Base-by-base conservation (phyloP, 2,113 vertebrate genomes). In the Tyto alba region DNA sequence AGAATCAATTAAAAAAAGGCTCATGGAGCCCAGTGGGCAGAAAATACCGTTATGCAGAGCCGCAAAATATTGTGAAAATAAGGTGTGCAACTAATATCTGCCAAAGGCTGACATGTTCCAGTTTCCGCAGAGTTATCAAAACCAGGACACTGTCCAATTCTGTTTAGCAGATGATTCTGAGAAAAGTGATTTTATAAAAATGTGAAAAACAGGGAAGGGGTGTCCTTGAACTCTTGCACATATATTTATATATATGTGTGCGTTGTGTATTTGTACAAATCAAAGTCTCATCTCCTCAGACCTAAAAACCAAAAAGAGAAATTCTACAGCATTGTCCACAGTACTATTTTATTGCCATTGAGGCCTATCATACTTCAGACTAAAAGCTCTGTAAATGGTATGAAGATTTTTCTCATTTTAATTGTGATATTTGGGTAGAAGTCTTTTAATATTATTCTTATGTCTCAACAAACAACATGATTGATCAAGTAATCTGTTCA, bases 171-270 rank as follows among this genome's bases (percentile, higher is more conserved):
- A 36, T 2, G 5, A 26, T 78, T 87, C 88, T 50, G 29, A 85
- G 60, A 78, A 81, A 77, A 82, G 25, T 22, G 19, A 25, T 62
- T 82, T 68, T 15, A 19, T 29, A 40, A 80, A 88, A 53, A 53
- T 50, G 27, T 10, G 23, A 34, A n/a, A 66, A 91, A 36, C 32
- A 57, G 15, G 13, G 52, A 40, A 88, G 19, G 23, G 8, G 29
- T 63, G 34, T 21, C 18, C 50, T 68, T 29, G 36, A 82, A 50
- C 18, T 25, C 66, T 32, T 56, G 16, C 36, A 67, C 0, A 0
- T 14, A 10, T 6, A 30, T 52, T 69, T 55, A 41, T 34, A 40
- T 11, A 20, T 4, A 11, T 0, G 0, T 0, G 1, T 20, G 25
- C 27, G 17, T 8, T 11, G 1, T 16, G 16, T 25, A 16, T 55